Percentiles rank a stretch among this genome's conserved stretches.
Conservation (phyloP, 2,113 vertebrate species). For the Alexandromys fortis region DNA sequence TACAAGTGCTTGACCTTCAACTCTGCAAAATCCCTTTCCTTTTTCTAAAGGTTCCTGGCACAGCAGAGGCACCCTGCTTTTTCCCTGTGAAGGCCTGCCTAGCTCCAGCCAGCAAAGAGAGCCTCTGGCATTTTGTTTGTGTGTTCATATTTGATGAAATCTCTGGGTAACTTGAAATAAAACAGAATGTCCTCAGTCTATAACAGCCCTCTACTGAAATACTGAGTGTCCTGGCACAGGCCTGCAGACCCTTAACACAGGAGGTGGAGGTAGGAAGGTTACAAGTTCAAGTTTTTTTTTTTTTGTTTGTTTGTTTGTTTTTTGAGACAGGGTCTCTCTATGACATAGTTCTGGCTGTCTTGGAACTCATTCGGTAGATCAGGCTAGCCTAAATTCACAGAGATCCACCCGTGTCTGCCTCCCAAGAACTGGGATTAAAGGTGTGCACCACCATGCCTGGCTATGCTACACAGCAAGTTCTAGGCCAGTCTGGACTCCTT, state of each 20-base stretch:
- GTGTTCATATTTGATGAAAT: slow-evolving; percentile 17
- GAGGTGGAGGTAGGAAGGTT: not conserved
- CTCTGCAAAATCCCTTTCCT: not conserved
- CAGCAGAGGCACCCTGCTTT: not conserved
- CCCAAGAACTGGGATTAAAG: not conserved
- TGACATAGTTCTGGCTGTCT: not conserved
- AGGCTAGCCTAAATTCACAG: not conserved
- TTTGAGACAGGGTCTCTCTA: not conserved
- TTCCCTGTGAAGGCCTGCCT: not conserved
- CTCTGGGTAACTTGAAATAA: not conserved
- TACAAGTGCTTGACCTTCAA: not conserved
- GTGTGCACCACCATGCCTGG: not conserved
- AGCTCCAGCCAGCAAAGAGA: not conserved
- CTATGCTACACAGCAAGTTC: not conserved
- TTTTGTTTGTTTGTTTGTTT: not conserved
- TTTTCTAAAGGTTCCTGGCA: not conserved
- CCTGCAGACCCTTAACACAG: too few relatives aligned
- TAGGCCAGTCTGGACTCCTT: not conserved
- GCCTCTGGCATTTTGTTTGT: not conserved
- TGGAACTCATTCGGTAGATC: not conserved
- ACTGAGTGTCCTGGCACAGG: not conserved
- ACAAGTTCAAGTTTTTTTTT: not conserved
- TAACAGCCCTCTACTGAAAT: not conserved
- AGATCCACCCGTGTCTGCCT: not conserved
- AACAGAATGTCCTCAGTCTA: not conserved